phyloP scores from a whole-genome alignment of 2,113 vertebrate species.

The Phaethon lepturus region DNA sequence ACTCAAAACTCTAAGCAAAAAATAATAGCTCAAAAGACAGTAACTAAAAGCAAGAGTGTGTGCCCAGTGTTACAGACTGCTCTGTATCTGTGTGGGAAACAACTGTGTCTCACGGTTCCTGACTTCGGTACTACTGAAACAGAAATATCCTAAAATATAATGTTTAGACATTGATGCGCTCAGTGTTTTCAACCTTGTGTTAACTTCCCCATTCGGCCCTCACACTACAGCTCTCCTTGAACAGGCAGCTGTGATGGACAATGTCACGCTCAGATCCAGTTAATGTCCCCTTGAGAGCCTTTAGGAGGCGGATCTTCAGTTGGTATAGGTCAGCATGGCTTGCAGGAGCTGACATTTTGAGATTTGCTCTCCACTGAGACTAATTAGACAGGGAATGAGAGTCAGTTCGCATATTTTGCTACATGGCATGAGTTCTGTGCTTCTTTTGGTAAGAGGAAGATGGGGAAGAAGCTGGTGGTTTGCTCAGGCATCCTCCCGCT shows the following conservation, averaged over 20 bases:
- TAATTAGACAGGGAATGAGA: not conserved
- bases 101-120: not conserved
- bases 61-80: not conserved
- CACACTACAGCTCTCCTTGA: not conserved
- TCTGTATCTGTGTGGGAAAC: not conserved
- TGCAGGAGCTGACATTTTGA: slow-evolving; percentile 28
- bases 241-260: not conserved
- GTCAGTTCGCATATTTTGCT: not conserved
- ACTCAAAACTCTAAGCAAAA: not conserved
- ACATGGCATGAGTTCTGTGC: accelerated
- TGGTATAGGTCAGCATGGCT: not conserved
- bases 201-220: not conserved
- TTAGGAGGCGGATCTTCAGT: not conserved
- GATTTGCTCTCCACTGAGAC: not conserved
- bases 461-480: not conserved
- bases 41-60: not conserved
- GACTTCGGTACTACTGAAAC: not conserved
- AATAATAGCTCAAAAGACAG: not conserved
- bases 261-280: not conserved
- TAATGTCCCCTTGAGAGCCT: not conserved
- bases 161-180: not conserved
- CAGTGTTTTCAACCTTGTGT: not conserved
- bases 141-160: not conserved
- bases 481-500: accelerated
- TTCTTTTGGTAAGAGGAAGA: not conserved